Conservation (phyloP, 1,140 invertebrate genomes). For the Trichonephila clavipes region DNA sequence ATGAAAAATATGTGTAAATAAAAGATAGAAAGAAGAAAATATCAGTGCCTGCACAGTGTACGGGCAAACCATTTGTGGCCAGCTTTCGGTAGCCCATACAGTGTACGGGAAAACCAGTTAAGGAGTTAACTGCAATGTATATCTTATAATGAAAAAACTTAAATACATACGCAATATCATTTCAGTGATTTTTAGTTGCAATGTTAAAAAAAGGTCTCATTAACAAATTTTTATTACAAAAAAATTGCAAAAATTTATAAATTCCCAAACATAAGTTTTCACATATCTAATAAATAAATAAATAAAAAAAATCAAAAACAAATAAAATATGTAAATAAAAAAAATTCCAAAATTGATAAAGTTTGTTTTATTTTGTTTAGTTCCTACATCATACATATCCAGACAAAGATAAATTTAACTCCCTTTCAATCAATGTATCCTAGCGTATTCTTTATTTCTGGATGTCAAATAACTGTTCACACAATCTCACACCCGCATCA, state of each 20-base stretch:
- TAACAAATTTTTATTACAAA: no score
- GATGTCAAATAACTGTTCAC: conserved; percentile 14
- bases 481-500: conserved; percentile 19
- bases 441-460: neutral
- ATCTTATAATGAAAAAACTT: neutral
- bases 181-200: neutral
- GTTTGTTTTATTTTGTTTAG: neutral
- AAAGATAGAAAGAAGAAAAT: no score
- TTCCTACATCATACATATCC: neutral
- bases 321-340: neutral
- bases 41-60: no score
- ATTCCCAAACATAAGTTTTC: neutral
- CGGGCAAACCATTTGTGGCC: no score
- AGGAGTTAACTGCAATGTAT: neutral
- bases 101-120: no score
- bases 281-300: neutral
- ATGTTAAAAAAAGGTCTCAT: neutral
- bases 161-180: neutral
- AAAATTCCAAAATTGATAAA: neutral
- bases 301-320: neutral
- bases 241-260: no score
- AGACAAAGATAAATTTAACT: conserved; percentile 39
- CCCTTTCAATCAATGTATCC: conserved; percentile 1
- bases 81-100: no score
- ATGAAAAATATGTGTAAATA: no score